Evolutionary conservation across 1,140 invertebrate species (phyloP).

Genomic region (Danaus melanippus): DNA sequence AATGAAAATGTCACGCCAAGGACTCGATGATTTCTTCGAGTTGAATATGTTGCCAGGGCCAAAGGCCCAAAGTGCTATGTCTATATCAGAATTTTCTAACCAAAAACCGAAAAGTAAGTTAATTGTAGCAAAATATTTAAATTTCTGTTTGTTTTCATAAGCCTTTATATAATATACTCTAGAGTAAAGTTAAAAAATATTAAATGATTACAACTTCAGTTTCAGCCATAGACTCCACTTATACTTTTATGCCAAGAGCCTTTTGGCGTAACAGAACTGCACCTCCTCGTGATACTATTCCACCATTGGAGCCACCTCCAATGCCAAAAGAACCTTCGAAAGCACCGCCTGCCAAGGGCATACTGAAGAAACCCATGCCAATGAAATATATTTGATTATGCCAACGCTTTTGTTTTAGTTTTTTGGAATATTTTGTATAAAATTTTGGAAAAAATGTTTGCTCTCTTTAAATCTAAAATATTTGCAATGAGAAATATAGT

Average conservation of each 20-base stretch:
- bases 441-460: too few relatives aligned
- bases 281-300: conserved; percentile 24
- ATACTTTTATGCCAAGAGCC: conserved; percentile 47
- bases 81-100: conserved; percentile 41
- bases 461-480: too few relatives aligned
- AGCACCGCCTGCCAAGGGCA: conserved; percentile 42
- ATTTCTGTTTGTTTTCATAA: neutral
- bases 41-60: conserved; percentile 54
- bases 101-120: conserved; percentile 44
- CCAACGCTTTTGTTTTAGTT: neutral
- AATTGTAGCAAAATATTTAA: neutral
- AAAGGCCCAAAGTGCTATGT: conserved; percentile 38
- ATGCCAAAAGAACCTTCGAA: conserved; percentile 26
- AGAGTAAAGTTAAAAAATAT: neutral
- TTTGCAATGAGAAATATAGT: too few relatives aligned
- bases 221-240: conserved; percentile 46
- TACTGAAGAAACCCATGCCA: conserved; percentile 64
- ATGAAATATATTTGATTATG: conserved; percentile 54
- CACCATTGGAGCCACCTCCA: conserved; percentile 40
- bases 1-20: conserved; percentile 33
- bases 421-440: too few relatives aligned
- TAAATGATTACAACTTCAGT: conserved; percentile 29
- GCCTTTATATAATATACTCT: neutral
- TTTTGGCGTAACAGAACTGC: conserved; percentile 32
- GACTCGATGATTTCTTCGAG: conserved; percentile 55